These are phyloP conservation scores for Furcifer pardalis DNA, from an alignment of 2,797 vertebrate genomes.

Conservation along the genomic window DNA sequence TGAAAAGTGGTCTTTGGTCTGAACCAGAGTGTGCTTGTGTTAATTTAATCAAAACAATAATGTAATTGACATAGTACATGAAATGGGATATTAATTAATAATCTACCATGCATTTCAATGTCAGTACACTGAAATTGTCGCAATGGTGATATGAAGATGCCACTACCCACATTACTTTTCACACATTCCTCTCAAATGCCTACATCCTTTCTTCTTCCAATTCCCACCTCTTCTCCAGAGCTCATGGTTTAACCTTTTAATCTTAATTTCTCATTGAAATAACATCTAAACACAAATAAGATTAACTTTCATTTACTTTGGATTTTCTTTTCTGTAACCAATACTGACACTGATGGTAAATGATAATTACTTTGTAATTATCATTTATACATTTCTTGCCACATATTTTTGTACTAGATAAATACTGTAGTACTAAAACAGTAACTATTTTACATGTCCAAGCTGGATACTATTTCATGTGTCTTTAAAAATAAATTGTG, in stretches of 20 bases:
- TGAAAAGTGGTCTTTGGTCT: not conserved
- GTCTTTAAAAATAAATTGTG: constrained; percentile 24
- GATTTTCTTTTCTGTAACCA: not conserved
- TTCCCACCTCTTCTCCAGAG: not conserved
- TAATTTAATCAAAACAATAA: not conserved
- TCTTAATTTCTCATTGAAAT: not conserved
- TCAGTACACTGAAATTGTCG: not conserved
- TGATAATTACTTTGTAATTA: not conserved
- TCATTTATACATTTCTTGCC: not conserved
- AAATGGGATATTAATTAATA: not conserved
- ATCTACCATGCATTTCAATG: not conserved
- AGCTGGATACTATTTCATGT: constrained; percentile 46
- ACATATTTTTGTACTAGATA: not conserved
- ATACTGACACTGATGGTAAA: not conserved
- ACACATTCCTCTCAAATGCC: too few relatives aligned
- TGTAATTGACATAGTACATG: not conserved
- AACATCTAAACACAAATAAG: not conserved
- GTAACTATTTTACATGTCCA: constrained; percentile 36
- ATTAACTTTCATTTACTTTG: not conserved
- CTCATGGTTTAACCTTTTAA: not conserved
- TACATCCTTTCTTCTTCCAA: not conserved
- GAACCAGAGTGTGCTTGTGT: not conserved
- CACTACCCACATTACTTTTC: not conserved
- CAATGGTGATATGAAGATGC: not conserved
- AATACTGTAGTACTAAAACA: not conserved